Evolutionary conservation across 2,888 invertebrate species (phyloP).

Genomic region (Latrodectus elegans): DNA sequence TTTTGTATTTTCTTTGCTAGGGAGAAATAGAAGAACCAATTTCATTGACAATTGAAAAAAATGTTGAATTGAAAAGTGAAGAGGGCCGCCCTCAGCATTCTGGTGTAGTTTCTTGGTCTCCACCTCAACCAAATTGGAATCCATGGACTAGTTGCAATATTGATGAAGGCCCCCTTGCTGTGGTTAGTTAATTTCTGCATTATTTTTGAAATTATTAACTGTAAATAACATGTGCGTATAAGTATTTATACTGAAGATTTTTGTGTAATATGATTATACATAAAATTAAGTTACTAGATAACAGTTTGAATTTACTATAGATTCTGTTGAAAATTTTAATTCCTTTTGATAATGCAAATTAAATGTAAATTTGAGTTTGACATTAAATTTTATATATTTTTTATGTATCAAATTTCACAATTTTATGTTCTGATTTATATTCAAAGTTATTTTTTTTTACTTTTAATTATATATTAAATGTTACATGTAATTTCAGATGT

Average conservation of each 20-base stretch:
- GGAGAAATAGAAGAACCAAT: constrained; percentile 31
- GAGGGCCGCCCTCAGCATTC: constrained; percentile 79
- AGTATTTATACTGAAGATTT: background rate
- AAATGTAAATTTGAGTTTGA: too few relatives aligned
- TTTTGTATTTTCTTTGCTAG: background rate
- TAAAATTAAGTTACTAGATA: background rate
- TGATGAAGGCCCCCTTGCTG: constrained; percentile 85
- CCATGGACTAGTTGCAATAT: constrained; percentile 97
- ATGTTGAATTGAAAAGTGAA: constrained; percentile 73
- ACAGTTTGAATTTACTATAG: too few relatives aligned
- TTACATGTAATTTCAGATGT: constrained; percentile 74
- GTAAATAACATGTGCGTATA: background rate
- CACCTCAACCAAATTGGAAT: constrained; percentile 97
- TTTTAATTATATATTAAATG: background rate
- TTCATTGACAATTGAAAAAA: constrained; percentile 47
- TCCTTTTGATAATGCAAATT: too few relatives aligned
- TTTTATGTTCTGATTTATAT: too few relatives aligned
- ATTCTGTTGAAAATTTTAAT: too few relatives aligned
- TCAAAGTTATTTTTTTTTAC: too few relatives aligned
- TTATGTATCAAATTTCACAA: too few relatives aligned
- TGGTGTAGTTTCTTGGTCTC: constrained; percentile 96
- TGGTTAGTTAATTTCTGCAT: constrained; percentile 73
- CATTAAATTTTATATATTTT: too few relatives aligned
- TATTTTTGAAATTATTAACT: background rate
- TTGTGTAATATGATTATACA: background rate